Base-by-base conservation (phyloP, 2,888 invertebrate species). In the Leptinotarsa haldemani region DNA sequence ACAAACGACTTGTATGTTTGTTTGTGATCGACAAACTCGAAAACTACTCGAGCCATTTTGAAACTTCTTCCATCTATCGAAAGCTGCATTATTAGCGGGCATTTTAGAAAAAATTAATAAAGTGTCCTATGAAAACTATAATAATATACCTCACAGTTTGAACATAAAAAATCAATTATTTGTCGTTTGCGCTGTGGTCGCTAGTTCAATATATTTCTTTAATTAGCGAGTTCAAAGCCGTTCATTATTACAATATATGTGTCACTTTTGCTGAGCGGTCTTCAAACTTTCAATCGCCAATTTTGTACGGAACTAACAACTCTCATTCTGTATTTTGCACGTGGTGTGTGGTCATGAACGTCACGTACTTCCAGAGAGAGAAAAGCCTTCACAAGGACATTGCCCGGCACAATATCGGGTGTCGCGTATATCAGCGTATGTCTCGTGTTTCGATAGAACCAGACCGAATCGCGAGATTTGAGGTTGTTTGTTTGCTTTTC, bases 341-440 rank as follows among this genome's bases (percentile, higher is more conserved):
- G 56, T 56, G 56, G 56, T 56, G 56, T 56, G 56, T 56, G 56
- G 56, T 56, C 56, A 56, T 22, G 18, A 22, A 56, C 22, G 4
- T 56, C 56, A 20, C 52, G 52, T 52, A 52, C 18, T 52, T 52
- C 52, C 18, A 52, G 7, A 56, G 56, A 56, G 56, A 56, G 56
- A 56, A 56, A 56, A 56, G 56, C 56, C 56, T 56, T 56, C 56
- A 56, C 56, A 56, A 56, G 56, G 56, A 56, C 56, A 56, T 56
- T 56, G 56, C 22, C 56, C 56, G 56, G 15, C 56, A 22, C 22
- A 56, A 22, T 56, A 56, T 56, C 22, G 56, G 25, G 56, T 56
- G 56, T 56, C 56, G 22, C 56, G 20, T 56, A 56, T 13, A 56
- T 56, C 56, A 56, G 13, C 22, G 56, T 56, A 20, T 56, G 56